Percentiles rank a stretch among this genome's conserved stretches.
Evolutionary conservation across 2,888 invertebrate genomes (phyloP).

Genomic region (Microplitis manilae): DNA sequence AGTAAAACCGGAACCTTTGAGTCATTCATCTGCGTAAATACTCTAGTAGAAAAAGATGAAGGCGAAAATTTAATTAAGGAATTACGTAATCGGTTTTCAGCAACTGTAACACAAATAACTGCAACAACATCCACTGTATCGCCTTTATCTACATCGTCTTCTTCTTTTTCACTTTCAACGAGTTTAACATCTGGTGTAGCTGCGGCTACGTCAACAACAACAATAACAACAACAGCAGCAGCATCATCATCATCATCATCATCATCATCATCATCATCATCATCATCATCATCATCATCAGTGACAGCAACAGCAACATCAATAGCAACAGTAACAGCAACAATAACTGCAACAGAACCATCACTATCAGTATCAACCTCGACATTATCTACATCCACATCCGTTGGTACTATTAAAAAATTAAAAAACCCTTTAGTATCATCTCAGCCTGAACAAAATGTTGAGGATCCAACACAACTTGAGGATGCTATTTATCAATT

Average conservation of each 20-base stretch:
- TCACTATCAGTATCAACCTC: background rate
- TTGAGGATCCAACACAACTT: conserved; percentile 81
- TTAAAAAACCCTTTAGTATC: conserved; percentile 30
- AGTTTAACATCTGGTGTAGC: background rate
- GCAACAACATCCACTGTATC: conserved; percentile 28
- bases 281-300: background rate
- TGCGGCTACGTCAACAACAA: too few relatives aligned
- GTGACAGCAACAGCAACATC: background rate
- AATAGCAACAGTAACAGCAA: background rate
- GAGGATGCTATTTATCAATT: conserved; percentile 83
- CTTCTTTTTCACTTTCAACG: background rate
- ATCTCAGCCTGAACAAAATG: conserved; percentile 67
- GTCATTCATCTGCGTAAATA: conserved; percentile 91
- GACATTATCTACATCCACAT: background rate
- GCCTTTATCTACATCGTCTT: background rate
- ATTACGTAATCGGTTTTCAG: conserved; percentile 86
- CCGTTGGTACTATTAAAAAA: background rate
- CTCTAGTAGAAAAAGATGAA: conserved; percentile 82
- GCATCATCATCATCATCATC: background rate
- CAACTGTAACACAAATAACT: conserved; percentile 70
- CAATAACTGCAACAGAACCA: background rate
- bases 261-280: background rate
- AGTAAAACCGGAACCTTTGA: conserved; percentile 83
- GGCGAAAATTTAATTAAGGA: conserved; percentile 82
- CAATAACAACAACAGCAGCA: too few relatives aligned